phyloP scores from a whole-genome alignment of 2,797 vertebrate genomes.

The Aphelocoma californica region DNA sequence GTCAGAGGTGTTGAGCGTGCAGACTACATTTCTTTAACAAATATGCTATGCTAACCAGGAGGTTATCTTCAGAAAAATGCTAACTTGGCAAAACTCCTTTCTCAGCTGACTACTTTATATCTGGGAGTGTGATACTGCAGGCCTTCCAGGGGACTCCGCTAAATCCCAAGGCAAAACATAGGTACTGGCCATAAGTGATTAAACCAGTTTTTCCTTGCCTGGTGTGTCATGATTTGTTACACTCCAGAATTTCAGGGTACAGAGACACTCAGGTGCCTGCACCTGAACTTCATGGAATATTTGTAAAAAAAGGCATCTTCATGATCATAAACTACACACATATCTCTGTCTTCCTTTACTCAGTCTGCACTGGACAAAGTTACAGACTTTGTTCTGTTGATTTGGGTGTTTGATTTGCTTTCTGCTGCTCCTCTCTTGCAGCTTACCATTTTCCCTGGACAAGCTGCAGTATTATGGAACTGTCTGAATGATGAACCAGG shows the following conservation, averaged over 20 bases:
- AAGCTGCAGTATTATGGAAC: neutral
- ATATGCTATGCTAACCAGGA: neutral
- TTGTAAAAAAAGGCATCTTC: neutral
- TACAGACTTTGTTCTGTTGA: neutral
- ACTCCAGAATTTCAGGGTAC: neutral
- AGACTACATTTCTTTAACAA: neutral
- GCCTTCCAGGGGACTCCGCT: neutral
- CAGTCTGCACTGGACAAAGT: neutral
- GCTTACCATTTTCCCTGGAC: neutral
- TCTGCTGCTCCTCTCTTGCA: neutral
- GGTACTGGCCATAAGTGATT: neutral
- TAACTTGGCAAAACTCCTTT: neutral
- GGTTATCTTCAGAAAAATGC: neutral
- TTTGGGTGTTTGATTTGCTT: neutral
- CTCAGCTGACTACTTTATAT: neutral
- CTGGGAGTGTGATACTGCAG: neutral
- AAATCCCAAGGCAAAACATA: neutral
- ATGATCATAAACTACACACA: neutral
- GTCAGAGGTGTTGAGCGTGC: neutral
- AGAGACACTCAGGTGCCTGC: neutral
- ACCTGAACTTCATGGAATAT: neutral
- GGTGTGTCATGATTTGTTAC: neutral
- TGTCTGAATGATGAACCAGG: neutral
- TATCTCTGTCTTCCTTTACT: neutral
- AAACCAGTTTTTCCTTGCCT: neutral